phyloP scores from a whole-genome alignment of 2,888 invertebrate species.

The Sinhomidia bicolor region DNA sequence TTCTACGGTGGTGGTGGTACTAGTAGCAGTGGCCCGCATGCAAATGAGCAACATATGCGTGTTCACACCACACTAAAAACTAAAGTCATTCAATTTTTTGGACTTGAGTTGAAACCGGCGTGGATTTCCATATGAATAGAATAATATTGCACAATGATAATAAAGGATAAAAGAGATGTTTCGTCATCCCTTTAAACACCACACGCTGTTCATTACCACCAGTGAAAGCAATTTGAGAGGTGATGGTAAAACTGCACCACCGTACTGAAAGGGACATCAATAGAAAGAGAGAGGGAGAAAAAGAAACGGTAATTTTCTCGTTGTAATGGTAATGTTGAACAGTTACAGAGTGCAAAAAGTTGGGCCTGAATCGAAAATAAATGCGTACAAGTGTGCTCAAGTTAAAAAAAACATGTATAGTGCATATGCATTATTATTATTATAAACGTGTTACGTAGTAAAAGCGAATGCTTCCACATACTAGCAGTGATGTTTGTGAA shows the following conservation, averaged over 20 bases:
- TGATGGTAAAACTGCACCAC: background rate
- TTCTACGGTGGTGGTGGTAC: no score
- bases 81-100: background rate
- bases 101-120: background rate
- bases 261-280: background rate
- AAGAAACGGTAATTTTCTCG: background rate
- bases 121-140: background rate
- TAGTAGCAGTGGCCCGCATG: no score
- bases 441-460: no score
- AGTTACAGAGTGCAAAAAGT: background rate
- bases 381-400: background rate
- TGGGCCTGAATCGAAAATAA: background rate
- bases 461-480: background rate
- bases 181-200: slow-evolving; percentile 17
- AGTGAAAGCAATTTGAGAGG: background rate
- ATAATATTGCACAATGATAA: background rate
- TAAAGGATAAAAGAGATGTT: slow-evolving; percentile 1
- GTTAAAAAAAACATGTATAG: background rate
- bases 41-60: background rate
- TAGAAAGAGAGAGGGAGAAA: background rate
- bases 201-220: background rate
- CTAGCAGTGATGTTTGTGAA: no score
- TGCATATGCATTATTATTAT: slow-evolving; percentile 1
- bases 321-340: background rate
- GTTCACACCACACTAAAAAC: background rate